Evolutionary conservation across 23 tunicate genomes (phyloP).

Genomic region (Styela clava): DNA sequence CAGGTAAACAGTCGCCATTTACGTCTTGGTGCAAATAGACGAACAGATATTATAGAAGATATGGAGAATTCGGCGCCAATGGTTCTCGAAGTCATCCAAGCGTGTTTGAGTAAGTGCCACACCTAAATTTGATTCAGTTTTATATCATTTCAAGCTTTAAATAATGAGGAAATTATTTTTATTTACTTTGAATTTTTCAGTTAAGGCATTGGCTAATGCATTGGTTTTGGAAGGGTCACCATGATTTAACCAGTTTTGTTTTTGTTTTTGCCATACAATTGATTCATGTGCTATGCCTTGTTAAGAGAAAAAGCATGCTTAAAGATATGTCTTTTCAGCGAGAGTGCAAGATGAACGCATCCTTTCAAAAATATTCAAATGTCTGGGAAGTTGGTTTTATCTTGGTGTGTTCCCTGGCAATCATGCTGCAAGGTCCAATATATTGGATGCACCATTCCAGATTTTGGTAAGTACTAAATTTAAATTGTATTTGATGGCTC

Average conservation of each 20-base stretch:
- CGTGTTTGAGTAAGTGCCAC: slow-evolving; percentile 63
- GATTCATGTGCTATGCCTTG: too few species aligned
- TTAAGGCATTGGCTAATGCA: too few species aligned
- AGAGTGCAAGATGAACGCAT: slow-evolving; percentile 46
- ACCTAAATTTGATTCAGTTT: too few species aligned
- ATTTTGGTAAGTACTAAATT: slow-evolving; percentile 46
- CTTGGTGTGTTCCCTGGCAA: slow-evolving; percentile 81
- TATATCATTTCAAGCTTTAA: background rate
- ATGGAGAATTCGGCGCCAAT: slow-evolving; percentile 93
- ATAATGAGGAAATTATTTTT: background rate
- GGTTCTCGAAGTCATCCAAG: slow-evolving; percentile 78
- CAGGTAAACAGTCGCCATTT: slow-evolving; percentile 74
- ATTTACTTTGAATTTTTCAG: too few species aligned
- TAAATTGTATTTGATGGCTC: background rate
- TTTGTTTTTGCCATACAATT: too few species aligned
- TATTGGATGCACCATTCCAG: slow-evolving; percentile 71
- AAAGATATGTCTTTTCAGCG: too few species aligned
- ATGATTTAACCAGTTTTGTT: too few species aligned
- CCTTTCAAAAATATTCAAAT: slow-evolving; percentile 65
- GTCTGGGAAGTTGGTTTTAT: slow-evolving; percentile 96
- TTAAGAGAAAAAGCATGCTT: too few species aligned
- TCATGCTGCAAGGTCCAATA: slow-evolving; percentile 80
- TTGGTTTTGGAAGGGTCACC: too few species aligned
- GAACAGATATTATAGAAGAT: slow-evolving; percentile 83
- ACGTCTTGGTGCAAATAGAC: slow-evolving; percentile 79